A percentile compares a stretch with the other conserved stretches of the same genome.
Evolutionary conservation across 2,888 invertebrate species (phyloP).

Genomic region (Buathra laborator): DNA sequence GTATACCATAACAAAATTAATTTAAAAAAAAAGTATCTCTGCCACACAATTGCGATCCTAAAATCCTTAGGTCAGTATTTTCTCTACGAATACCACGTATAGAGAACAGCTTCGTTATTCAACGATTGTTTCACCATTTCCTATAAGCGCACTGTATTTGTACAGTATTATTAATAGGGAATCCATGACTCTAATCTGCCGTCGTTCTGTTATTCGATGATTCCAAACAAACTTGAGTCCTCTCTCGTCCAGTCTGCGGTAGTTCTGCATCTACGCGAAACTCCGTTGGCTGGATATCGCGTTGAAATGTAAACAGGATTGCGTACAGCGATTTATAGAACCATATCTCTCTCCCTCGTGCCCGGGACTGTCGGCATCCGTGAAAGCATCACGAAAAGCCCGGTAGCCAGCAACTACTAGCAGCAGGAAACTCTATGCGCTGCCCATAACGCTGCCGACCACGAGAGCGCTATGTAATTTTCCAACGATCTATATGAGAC

Average conservation of each 20-base stretch:
- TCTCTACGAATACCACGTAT: neutral
- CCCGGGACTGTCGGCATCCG: conserved; percentile 7
- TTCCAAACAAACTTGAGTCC: conserved; percentile 49
- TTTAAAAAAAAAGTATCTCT: neutral
- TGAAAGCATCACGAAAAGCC: conserved; percentile 53
- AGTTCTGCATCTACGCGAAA: conserved; percentile 40
- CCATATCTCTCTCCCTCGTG: neutral
- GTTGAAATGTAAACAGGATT: conserved; percentile 45
- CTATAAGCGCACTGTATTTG: neutral
- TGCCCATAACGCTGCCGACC: conserved; percentile 17
- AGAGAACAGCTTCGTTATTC: neutral
- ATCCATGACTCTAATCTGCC: conserved; percentile 2
- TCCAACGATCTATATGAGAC: conserved; percentile 48
- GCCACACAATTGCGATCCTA: neutral
- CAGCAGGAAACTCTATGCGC: conserved; percentile 38
- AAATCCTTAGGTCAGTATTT: neutral
- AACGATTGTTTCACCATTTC: neutral
- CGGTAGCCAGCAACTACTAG: conserved; percentile 35
- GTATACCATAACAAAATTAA: neutral
- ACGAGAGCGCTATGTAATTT: conserved; percentile 60
- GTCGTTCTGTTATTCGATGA: conserved; percentile 49
- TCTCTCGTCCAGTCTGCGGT: conserved; percentile 9
- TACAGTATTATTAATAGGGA: conserved; percentile 29
- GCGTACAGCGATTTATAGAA: conserved; percentile 43
- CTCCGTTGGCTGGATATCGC: conserved; percentile 21